Conservation (phyloP, 1,140 invertebrate species). For the Achatina immaculata region DNA sequence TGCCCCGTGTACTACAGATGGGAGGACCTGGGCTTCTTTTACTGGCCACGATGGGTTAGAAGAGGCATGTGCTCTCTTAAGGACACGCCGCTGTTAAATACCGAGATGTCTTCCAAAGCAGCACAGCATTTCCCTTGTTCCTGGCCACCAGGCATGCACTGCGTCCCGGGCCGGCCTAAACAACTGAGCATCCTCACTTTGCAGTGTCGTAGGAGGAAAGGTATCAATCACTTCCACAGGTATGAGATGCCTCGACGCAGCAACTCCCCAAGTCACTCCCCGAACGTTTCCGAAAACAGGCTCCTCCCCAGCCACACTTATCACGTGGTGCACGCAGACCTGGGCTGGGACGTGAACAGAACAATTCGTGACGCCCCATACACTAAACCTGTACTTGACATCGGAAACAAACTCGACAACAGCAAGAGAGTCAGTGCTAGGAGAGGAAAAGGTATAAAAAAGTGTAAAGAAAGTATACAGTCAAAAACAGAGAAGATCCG, state of each 20-base stretch:
- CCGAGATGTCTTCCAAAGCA: not conserved
- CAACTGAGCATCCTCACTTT: constrained; percentile 71
- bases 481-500: not conserved
- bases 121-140: constrained; percentile 72
- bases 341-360: no score
- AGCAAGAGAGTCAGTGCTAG: not conserved
- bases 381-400: no score
- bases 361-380: no score
- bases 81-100: constrained; percentile 73
- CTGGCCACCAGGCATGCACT: constrained; percentile 75
- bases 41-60: constrained; percentile 76
- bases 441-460: not conserved
- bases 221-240: not conserved
- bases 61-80: constrained; percentile 71
- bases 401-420: not conserved
- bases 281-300: no score
- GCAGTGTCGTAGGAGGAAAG: constrained; percentile 67
- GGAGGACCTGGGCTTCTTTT: constrained; percentile 74
- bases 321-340: no score
- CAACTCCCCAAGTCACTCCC: no score
- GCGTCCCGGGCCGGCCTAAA: constrained; percentile 52
- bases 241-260: not conserved
- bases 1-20: constrained; percentile 74
- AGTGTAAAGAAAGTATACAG: not conserved
- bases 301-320: no score